Conservation (phyloP, 2,888 invertebrate genomes). For the Hyposoter dolosus region DNA sequence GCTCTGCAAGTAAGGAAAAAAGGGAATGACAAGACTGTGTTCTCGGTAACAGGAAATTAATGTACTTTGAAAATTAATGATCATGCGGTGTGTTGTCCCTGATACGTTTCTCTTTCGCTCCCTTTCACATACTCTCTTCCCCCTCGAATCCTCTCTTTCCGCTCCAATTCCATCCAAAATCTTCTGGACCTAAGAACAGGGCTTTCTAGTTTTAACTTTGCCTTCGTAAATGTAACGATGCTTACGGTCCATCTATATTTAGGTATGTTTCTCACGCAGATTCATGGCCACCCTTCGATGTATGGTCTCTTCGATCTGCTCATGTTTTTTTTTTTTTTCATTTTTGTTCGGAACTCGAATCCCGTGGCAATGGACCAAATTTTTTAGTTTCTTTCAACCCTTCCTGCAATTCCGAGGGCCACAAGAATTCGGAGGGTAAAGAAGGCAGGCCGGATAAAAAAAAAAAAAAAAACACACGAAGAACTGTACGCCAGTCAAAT, state of each 20-base stretch:
- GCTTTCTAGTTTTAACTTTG: slow-evolving; percentile 50
- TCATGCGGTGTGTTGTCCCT: slow-evolving; percentile 65
- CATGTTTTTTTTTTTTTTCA: not conserved
- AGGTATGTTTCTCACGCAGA: slow-evolving; percentile 51
- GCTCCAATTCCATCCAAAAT: slow-evolving; percentile 68
- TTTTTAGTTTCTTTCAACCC: not conserved
- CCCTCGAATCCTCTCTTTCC: slow-evolving; percentile 63
- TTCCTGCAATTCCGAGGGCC: not conserved
- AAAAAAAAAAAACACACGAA: not conserved
- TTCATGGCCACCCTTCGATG: slow-evolving; percentile 49
- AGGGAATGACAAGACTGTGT: slow-evolving; percentile 56
- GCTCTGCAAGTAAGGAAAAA: slow-evolving; percentile 32
- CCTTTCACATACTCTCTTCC: slow-evolving; percentile 32
- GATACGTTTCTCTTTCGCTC: slow-evolving; percentile 25
- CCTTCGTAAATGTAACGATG: slow-evolving; percentile 36
- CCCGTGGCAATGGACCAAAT: not conserved
- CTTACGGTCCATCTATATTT: slow-evolving; percentile 54
- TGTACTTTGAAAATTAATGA: slow-evolving; percentile 83
- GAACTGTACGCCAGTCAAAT: not conserved
- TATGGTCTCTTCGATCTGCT: slow-evolving; percentile 19
- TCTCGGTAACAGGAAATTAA: slow-evolving; percentile 79
- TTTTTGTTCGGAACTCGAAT: not conserved
- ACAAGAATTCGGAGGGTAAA: not conserved
- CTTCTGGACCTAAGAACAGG: slow-evolving; percentile 24
- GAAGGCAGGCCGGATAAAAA: not conserved